Evolutionary conservation across 2,888 invertebrate genomes (phyloP).

Genomic region (Augiades crinisus): DNA sequence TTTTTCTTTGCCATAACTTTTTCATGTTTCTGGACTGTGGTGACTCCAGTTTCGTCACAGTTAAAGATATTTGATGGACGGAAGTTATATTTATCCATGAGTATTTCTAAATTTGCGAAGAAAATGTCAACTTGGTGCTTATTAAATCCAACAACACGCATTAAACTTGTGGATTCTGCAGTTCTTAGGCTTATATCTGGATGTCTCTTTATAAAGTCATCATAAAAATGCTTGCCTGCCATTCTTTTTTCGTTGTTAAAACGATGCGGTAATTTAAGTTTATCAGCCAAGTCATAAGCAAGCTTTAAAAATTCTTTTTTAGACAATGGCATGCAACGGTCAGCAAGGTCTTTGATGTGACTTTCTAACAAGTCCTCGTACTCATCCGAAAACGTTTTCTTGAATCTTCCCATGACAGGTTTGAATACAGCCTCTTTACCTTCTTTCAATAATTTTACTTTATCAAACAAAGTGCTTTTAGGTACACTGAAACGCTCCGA

Average conservation of each 20-base stretch:
- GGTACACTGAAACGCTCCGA: too few relatives aligned
- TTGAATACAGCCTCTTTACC: conserved; percentile 30
- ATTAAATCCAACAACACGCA: too few relatives aligned
- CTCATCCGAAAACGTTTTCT: conserved; percentile 24
- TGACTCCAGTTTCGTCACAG: conserved; percentile 36
- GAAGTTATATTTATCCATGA: too few relatives aligned
- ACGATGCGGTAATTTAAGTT: conserved; percentile 16
- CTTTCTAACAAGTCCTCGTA: conserved; percentile 11
- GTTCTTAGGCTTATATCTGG: conserved; percentile 29
- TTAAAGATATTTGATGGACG: conserved; percentile 35
- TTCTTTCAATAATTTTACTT: conserved; percentile 24
- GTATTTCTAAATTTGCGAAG: too few relatives aligned
- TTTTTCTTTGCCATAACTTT: conserved; percentile 33
- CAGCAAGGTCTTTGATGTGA: conserved; percentile 22
- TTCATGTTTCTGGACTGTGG: conserved; percentile 32
- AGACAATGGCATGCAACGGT: conserved; percentile 22
- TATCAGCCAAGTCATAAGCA: conserved; percentile 23
- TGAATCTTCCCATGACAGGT: conserved; percentile 23
- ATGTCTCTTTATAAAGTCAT: conserved; percentile 22
- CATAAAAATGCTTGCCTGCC: conserved; percentile 3
- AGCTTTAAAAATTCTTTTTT: conserved; percentile 27
- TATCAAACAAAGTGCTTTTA: conserved; percentile 34
- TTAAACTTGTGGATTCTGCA: conserved; percentile 33
- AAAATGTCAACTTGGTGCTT: too few relatives aligned
- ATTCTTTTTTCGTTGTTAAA: conserved; percentile 1